Evolutionary conservation across 2,797 vertebrate species (phyloP), one percentile per base, ranked within the genome.

Genomic region (Tragelaphus eurycerus): DNA sequence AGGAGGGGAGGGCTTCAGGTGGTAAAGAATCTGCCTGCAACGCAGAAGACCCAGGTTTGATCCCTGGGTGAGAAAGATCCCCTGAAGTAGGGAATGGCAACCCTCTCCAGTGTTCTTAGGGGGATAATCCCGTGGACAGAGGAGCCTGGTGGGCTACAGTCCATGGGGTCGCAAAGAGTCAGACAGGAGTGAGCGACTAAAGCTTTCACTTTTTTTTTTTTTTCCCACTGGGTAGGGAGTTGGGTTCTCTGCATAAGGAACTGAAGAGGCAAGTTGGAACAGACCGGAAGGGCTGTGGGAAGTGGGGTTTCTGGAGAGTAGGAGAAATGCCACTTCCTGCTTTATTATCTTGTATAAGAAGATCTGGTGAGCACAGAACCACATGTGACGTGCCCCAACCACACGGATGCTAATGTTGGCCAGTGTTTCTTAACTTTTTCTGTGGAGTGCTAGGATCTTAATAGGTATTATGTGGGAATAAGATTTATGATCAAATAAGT

Each of bases 401-500:
- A 57, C 46, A 48, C 0, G 50, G 62, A 90, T 19, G 17, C 59
- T 60, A 85, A 43, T 43, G 12, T 11, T 43, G 34, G 31, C 54
- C 62, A 25, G 31, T 57, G 21, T 90, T 91, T 54, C 57, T 78
- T 29, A 50, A 10, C 7, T 55, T 82, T 89, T 81, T 89, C 74
- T 86, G 17, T 85, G 34, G 27, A 86, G 62, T 38, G 62, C 19
- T 87, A 34, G 31, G 21, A 86, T 96, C 48, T 95, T 90, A 62
- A n/a, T 82, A 95, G 57, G 1, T 54, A 46, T 19, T 78, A 38
- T 43, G 27, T 93, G n/a, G 38, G 57, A 85, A 85, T 92, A 94
- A 92, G 55, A 86, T 84, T 60, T 94, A 10, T 55, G 79, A 85
- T 78, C 25, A 94, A 54, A 59, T 94, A 89, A 87, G 50, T 93